Base-by-base conservation (phyloP, 2,113 vertebrate species). In the Ciconia maguari region DNA sequence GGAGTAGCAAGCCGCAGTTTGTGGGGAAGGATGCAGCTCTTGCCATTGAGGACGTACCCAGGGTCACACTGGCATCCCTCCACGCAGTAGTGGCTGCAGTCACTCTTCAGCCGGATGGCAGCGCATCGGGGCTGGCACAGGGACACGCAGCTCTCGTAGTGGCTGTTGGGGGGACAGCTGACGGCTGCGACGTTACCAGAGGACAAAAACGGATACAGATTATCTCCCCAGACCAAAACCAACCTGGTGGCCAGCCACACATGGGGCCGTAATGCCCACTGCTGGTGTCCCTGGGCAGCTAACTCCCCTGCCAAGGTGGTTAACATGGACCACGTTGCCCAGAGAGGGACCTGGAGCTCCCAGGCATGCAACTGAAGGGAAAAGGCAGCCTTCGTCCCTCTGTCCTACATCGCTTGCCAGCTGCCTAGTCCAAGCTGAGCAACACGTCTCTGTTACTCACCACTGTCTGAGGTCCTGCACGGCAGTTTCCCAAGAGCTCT, bases 11-110 rank as follows among this genome's bases (percentile, higher is more conserved):
- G 97, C 99, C 99, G 3, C 99, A 99, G 98, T 98, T 98, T 99
- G 76, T 99, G 99, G 17, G 98, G 98, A 65, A 99, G 98, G 94
- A 99, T 99, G 98, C 99, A 99, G 97, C 98, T 99, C 97, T 98
- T 99, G 95, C 99, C 99, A 0, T 99, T 99, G 91, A 99, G 98
- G 27, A 99, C 99, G 1, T 99, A 99, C 32, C 99, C 99, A 0
- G 98, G 96, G 89, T 99, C 99, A 5, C 99, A 99, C 96, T 99
- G 99, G 81, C 99, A 99, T 27, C 99, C 99, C 97, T 99, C 99
- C 97, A 99, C 98, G 1, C 99, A 99, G 94, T 99, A 99, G 97
- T 99, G 99, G 97, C 98, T 99, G 92, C 99, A 99, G 97, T 99
- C 99, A 1, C 99, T 99, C 97, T 99, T 99, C 32, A 99, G 98